A percentile compares a stretch with the other conserved stretches of the same genome.
These are phyloP conservation scores for Oreochromis grahami DNA, from an alignment of 2,797 vertebrate genomes.

Conservation along the genomic window DNA sequence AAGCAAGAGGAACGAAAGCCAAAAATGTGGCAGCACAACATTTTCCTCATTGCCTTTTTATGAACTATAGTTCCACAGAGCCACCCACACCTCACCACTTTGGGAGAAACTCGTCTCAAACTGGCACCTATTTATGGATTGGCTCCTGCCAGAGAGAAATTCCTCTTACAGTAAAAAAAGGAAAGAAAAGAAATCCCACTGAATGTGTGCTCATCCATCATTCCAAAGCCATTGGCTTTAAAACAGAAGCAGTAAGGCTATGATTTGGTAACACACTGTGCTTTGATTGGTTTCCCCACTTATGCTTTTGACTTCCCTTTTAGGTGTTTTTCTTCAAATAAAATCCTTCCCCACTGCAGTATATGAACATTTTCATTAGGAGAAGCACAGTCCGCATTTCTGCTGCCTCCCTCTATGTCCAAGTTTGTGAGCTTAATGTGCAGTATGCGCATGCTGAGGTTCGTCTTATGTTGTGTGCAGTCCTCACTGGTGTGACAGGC, in stretches of 20 bases:
- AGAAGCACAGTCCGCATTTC: neutral
- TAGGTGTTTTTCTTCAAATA: constrained; percentile 24
- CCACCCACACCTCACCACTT: constrained; percentile 74
- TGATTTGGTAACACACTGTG: constrained; percentile 65
- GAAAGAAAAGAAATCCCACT: constrained; percentile 11
- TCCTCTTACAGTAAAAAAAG: constrained; percentile 58
- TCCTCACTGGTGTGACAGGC: constrained; percentile 15
- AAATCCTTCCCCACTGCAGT: constrained; percentile 11
- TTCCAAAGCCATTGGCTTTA: constrained; percentile 67
- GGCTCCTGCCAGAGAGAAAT: constrained; percentile 72
- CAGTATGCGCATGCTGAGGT: neutral
- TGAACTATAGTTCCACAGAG: constrained; percentile 67
- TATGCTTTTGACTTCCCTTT: constrained; percentile 48
- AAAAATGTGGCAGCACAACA: constrained; percentile 58
- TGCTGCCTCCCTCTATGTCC: neutral
- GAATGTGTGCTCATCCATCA: constrained; percentile 73
- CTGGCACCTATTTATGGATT: constrained; percentile 80
- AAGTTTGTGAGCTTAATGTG: constrained; percentile 10
- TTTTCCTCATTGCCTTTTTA: constrained; percentile 68
- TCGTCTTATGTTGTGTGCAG: constrained; percentile 22
- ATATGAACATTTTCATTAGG: constrained; percentile 12
- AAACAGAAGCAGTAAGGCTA: constrained; percentile 66
- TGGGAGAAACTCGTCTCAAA: constrained; percentile 70
- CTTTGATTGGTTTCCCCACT: constrained; percentile 57
- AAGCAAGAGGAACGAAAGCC: constrained; percentile 41